phyloP scores from a whole-genome alignment of 2,113 vertebrate genomes.

The Mastomys natalensis region DNA sequence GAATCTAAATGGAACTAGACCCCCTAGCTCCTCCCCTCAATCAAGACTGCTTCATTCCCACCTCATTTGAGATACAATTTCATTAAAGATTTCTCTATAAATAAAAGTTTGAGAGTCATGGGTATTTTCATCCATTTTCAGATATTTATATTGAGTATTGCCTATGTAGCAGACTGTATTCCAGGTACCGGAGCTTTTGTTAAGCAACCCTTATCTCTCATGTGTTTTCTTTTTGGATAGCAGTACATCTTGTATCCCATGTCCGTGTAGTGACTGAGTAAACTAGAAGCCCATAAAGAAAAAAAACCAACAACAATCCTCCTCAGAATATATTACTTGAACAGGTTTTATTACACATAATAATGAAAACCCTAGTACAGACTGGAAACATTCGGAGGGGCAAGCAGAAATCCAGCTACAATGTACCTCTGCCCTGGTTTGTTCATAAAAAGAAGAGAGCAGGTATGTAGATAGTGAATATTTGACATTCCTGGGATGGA shows the following conservation, averaged over 20 bases:
- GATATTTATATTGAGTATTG: background rate
- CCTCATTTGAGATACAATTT: background rate
- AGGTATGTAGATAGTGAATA: background rate
- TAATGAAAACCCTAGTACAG: background rate
- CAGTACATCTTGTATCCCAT: background rate
- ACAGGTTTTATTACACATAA: conserved; percentile 11
- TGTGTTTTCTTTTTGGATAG: background rate
- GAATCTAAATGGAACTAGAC: background rate
- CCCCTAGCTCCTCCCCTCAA: background rate
- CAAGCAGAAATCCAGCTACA: conserved; percentile 10
- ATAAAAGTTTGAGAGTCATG: background rate
- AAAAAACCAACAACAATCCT: background rate
- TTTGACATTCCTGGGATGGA: background rate
- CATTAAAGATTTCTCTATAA: conserved; percentile 1
- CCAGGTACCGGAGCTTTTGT: background rate
- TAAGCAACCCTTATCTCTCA: background rate
- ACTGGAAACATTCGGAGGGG: background rate
- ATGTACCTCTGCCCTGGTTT: background rate
- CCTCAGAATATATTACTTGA: background rate
- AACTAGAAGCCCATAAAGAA: background rate
- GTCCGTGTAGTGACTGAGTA: background rate
- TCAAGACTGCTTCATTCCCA: background rate
- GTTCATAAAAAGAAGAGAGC: background rate
- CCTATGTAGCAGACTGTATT: background rate
- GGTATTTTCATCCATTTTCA: background rate